Evolutionary conservation across 2,113 vertebrate species (phyloP), one percentile per base, ranked within the genome.

Genomic region (Plestiodon gilberti): DNA sequence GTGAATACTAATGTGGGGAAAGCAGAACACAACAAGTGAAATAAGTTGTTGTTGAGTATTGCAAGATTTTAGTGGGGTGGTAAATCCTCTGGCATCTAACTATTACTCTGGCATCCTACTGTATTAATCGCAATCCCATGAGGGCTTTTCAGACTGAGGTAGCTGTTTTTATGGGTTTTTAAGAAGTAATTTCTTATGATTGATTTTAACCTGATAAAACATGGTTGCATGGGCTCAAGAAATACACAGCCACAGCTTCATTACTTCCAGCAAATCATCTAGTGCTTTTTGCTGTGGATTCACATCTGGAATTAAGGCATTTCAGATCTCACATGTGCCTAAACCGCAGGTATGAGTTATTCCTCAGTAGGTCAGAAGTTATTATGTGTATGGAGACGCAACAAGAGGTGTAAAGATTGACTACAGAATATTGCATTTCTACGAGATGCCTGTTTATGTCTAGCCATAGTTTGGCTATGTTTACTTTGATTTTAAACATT

Each of bases 11-110:
- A 87, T 52, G 70, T 2, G 87, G 62, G 55, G 52, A 91, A 86
- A 90, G 78, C 85, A 93, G 80, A 81, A 90, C 25, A 33, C 52
- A 87, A 28, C 57, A 93, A 82, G 18, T 15, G 4, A 81, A 79
- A 22, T 85, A 65, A 80, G 85, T 90, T 90, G 90, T 89, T 79
- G 33, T 22, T 81, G 64, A 76, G 40, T 78, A 89, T 84, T 33
- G 89, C 81, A 92, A 90, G 35, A 85, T 57, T 74, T 88, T 81
- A 88, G 28, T 28, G 57, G 67, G 6, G 14, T 88, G 10, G 6
- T 83, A 74, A 87, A 90, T 90, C 15, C 33, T 88, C 38, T 89
- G 76, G 76, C 59, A 88, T 83, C 57, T 59, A 61, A 67, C 38
- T 55, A 30, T 83, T 91, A 88, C 11, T 77, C 33, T 20, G 11